A percentile compares a stretch with the other conserved stretches of the same genome.
Conservation (phyloP, 2,888 invertebrate species). For the Sinelater perroti region DNA sequence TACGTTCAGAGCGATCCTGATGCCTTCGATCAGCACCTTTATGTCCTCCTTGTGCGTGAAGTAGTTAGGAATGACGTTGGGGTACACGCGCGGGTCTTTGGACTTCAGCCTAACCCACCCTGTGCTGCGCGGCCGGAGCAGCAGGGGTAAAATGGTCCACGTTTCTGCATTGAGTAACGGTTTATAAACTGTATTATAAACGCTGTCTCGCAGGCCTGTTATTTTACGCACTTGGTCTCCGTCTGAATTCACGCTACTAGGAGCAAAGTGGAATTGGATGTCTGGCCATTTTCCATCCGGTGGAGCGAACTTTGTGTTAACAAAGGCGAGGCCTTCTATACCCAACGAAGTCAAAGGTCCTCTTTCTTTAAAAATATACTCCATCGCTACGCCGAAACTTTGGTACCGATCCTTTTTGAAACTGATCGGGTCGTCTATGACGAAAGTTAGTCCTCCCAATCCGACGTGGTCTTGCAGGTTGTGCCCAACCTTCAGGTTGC, state of each 20-base stretch:
- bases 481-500: conserved; percentile 81
- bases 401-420: conserved; percentile 82
- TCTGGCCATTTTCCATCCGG: conserved; percentile 81
- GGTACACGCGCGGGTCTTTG: conserved; percentile 81
- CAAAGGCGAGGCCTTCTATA: conserved; percentile 86
- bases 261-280: conserved; percentile 86
- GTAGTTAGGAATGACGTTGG: conserved; percentile 91
- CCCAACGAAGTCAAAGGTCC: conserved; percentile 86
- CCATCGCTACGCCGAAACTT: conserved; percentile 78
- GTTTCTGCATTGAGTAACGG: conserved; percentile 81
- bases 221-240: conserved; percentile 79
- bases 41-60: conserved; percentile 86
- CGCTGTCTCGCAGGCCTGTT: conserved; percentile 77
- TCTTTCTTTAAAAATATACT: conserved; percentile 81
- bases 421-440: conserved; percentile 81
- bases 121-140: conserved; percentile 85
- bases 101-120: conserved; percentile 88
- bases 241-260: conserved; percentile 85
- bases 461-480: conserved; percentile 91
- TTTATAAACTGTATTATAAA: conserved; percentile 86
- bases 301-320: conserved; percentile 88
- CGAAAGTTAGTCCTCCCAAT: conserved; percentile 83
- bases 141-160: conserved; percentile 83
- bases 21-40: conserved; percentile 80
- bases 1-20: conserved; percentile 82